Base-by-base conservation (phyloP, 2,797 vertebrate genomes). In the Delichon dasypus region DNA sequence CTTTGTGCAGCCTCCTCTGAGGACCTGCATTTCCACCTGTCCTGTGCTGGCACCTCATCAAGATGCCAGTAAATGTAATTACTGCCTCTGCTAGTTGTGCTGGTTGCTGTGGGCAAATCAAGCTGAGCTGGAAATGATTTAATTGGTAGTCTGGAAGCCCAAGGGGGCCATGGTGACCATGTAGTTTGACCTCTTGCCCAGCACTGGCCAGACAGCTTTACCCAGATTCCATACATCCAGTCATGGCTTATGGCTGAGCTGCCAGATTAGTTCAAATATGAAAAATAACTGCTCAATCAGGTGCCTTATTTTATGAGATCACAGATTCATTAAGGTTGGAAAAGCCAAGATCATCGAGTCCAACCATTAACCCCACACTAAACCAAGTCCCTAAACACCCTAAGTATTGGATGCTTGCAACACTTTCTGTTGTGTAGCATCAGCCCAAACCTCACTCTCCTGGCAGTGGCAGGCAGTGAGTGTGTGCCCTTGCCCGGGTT, bases 101-200 rank as follows among this genome's bases (percentile, higher is more conserved):
- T 91, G 67, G 40, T 87, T 89, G 3, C 84, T 88, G 82, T 78
- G 64, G 89, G 71, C 75, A 84, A 93, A 71, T 45, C 72, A 85
- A 90, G 78, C 73, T 38, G 38, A 11, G 6, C 25, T 85, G 70
- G 89, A 17, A 93, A 91, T 88, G 79, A 88, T 95, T 95, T 95
- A 93, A 96, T 57, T 81, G 82, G 47, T 26, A 78, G 84, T n/a
- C 72, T 89, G 90, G 42, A 74, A 93, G 86, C 78, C 72, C 89
- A 71, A 32, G 68, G 84, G 80, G 78, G 20, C 48, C 2, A 1
- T 65, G 0, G 8, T 61, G 88, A 73, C 71, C 64, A 44, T n/a
- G 61, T 10, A 70, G 64, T 60, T 72, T 82, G 81, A 83, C 78
- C 45, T 70, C 53, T 66, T 64, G 51, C 48, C 77, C 1, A 1